Conservation (phyloP, 1,140 invertebrate species). For the Drosophila varians region DNA sequence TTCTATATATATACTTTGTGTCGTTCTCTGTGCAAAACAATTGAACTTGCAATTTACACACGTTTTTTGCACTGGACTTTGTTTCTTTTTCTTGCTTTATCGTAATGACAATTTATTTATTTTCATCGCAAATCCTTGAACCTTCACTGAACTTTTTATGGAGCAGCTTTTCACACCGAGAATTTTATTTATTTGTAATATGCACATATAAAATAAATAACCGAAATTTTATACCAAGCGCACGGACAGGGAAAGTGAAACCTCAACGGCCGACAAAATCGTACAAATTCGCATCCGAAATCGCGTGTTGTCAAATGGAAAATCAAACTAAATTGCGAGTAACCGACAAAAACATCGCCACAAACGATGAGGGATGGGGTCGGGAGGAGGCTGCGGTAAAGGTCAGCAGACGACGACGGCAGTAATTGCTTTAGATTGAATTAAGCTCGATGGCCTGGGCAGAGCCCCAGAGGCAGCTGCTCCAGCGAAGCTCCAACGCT, state of each 20-base stretch:
- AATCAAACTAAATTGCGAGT: constrained; percentile 63
- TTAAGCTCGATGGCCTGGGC: constrained; percentile 50
- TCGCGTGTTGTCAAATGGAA: constrained; percentile 61
- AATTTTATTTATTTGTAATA: constrained; percentile 36
- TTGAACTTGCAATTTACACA: constrained; percentile 27
- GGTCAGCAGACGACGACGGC: constrained; percentile 59
- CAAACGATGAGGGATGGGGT: neutral
- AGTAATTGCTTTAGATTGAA: constrained; percentile 82
- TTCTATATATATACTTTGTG: neutral
- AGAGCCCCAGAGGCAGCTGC: constrained; percentile 10
- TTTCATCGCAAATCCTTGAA: constrained; percentile 58
- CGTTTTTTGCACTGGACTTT: constrained; percentile 2
- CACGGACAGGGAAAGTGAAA: constrained; percentile 68
- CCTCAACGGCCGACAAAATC: constrained; percentile 25
- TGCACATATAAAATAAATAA: constrained; percentile 29
- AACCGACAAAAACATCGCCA: constrained; percentile 2
- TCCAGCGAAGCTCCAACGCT: constrained; percentile 9
- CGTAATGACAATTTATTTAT: constrained; percentile 62
- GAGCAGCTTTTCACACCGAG: constrained; percentile 38
- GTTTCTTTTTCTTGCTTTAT: constrained; percentile 33
- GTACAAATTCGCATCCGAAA: constrained; percentile 32
- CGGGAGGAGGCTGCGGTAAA: constrained; percentile 33
- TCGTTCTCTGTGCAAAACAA: constrained; percentile 1
- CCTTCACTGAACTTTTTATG: constrained; percentile 65
- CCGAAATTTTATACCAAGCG: constrained; percentile 6